Evolutionary conservation across 2,888 invertebrate species (phyloP).

Genomic region (Calliphora vomitoria): DNA sequence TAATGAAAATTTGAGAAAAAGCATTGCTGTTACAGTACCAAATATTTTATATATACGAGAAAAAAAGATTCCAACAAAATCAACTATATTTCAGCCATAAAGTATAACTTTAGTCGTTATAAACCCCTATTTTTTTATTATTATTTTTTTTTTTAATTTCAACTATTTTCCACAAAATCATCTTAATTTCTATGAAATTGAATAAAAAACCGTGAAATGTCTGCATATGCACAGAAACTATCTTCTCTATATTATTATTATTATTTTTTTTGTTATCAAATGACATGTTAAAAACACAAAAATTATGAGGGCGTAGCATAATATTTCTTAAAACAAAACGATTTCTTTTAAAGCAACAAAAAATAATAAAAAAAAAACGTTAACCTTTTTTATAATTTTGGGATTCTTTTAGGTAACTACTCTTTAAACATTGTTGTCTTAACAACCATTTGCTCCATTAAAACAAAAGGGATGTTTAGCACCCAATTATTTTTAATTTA

Average conservation of each 20-base stretch:
- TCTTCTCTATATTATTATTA: background rate
- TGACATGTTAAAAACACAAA: slow-evolving; percentile 1
- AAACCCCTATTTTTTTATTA: background rate
- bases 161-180: background rate
- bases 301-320: slow-evolving; percentile 41
- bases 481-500: slow-evolving; percentile 33
- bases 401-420: background rate
- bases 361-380: background rate
- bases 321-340: background rate
- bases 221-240: background rate
- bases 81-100: too few species aligned
- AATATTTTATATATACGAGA: too few species aligned
- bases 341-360: background rate
- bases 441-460: background rate
- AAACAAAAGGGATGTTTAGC: background rate
- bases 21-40: too few species aligned
- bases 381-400: slow-evolving; percentile 9
- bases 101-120: background rate
- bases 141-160: background rate
- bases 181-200: slow-evolving; percentile 10
- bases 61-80: too few species aligned
- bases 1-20: too few species aligned
- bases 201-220: slow-evolving; percentile 40
- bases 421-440: slow-evolving; percentile 2
- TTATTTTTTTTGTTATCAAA: background rate